These are phyloP conservation scores for Eilema griseolum DNA, from an alignment of 2,888 invertebrate species.

Conservation along the genomic window DNA sequence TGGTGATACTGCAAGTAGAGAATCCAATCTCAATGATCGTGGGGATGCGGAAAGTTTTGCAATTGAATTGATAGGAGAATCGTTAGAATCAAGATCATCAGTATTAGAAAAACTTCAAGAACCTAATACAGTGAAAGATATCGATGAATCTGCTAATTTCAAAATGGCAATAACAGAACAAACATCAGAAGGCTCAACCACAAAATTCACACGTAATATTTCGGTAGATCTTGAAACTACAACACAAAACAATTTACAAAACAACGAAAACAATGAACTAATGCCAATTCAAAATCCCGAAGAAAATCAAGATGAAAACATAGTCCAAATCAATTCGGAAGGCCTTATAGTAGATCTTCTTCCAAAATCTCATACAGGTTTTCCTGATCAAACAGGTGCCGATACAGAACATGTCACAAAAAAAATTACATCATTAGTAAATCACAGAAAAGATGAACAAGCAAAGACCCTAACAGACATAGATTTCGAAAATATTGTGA, in stretches of 20 bases:
- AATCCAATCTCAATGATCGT: slow-evolving; percentile 26
- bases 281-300: slow-evolving; percentile 7
- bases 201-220: slow-evolving; percentile 8
- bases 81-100: slow-evolving; percentile 62
- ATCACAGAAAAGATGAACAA: slow-evolving; percentile 20
- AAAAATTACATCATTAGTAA: slow-evolving; percentile 2
- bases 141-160: background rate
- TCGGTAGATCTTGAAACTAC: slow-evolving; percentile 13
- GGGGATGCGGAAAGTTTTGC: slow-evolving; percentile 53
- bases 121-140: slow-evolving; percentile 14
- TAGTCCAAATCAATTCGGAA: slow-evolving; percentile 47
- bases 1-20: slow-evolving; percentile 21
- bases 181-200: slow-evolving; percentile 23
- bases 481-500: slow-evolving; percentile 62
- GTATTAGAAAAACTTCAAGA: slow-evolving; percentile 36
- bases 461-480: slow-evolving; percentile 53
- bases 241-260: slow-evolving; percentile 10
- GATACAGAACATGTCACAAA: slow-evolving; percentile 28
- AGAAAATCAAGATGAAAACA: slow-evolving; percentile 17
- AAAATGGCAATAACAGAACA: background rate
- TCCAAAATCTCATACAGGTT: slow-evolving; percentile 36
- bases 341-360: slow-evolving; percentile 50
- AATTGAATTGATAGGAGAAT: slow-evolving; percentile 44
- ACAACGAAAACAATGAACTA: background rate
- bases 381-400: slow-evolving; percentile 24